Percentiles rank a stretch among this genome's conserved stretches.
These are phyloP conservation scores for Syngnathus typhle DNA, from an alignment of 2,113 vertebrate species.

Conservation along the genomic window DNA sequence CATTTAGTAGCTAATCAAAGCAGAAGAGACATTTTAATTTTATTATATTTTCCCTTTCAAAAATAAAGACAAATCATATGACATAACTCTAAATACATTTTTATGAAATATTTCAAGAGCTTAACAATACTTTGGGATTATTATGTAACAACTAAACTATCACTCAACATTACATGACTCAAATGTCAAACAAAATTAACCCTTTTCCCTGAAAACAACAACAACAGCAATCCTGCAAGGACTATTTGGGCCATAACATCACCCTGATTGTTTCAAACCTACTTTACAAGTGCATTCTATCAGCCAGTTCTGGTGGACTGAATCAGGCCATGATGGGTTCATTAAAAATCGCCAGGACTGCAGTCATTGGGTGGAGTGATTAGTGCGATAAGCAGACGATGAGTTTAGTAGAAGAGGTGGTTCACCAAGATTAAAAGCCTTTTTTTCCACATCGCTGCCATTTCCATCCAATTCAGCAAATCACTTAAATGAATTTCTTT, in stretches of 20 bases:
- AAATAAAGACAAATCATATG: too few relatives aligned
- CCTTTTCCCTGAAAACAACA: too few relatives aligned
- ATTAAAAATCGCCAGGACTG: conserved; percentile 65
- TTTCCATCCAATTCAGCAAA: conserved; percentile 64
- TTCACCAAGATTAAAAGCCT: conserved; percentile 68
- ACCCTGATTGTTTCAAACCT: conserved; percentile 60
- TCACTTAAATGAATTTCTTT: conserved; percentile 70
- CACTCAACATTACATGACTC: too few relatives aligned
- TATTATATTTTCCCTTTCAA: too few relatives aligned
- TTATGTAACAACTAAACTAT: too few relatives aligned
- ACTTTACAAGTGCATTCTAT: conserved; percentile 37
- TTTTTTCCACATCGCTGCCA: conserved; percentile 66
- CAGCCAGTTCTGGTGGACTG: conserved; percentile 56
- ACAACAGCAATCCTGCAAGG: too few relatives aligned
- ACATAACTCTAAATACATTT: too few relatives aligned
- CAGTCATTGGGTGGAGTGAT: conserved; percentile 64
- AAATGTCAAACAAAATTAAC: too few relatives aligned
- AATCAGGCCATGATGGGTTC: conserved; percentile 68
- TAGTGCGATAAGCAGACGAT: conserved; percentile 67
- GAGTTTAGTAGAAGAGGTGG: conserved; percentile 66
- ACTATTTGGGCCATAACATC: conserved; percentile 20
- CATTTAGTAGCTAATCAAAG: too few relatives aligned
- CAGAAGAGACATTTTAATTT: too few relatives aligned
- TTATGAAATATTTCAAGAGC: too few relatives aligned
- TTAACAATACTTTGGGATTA: too few relatives aligned